Evolutionary conservation across 2,888 invertebrate genomes (phyloP).

Genomic region (Lobophora halterata): DNA sequence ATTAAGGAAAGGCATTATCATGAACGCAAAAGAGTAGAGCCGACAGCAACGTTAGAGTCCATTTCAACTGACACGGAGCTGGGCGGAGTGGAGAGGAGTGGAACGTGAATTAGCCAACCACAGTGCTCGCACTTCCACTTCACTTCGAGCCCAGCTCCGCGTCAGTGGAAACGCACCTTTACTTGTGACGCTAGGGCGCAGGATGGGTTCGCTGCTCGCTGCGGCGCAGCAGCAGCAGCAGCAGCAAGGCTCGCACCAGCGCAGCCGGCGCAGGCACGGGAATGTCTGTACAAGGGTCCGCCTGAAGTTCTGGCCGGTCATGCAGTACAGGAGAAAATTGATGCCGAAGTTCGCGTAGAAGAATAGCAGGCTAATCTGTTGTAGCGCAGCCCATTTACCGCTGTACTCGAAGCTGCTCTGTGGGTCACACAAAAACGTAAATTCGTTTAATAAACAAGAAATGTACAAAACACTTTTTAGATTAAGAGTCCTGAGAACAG

Average conservation of each 20-base stretch:
- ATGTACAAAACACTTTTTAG: too few relatives aligned
- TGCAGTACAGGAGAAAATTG: slow-evolving; percentile 90
- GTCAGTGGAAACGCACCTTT: too few relatives aligned
- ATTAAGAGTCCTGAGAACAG: too few relatives aligned
- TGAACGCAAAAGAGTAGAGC: slow-evolving; percentile 6
- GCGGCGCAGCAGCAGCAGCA: neutral
- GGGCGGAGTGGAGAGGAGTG: too few relatives aligned
- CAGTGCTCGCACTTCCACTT: too few relatives aligned
- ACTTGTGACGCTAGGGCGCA: slow-evolving; percentile 53
- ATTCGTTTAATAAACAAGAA: slow-evolving; percentile 1
- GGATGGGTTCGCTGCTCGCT: too few relatives aligned
- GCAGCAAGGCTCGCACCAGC: too few relatives aligned
- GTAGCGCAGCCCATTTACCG: slow-evolving; percentile 77
- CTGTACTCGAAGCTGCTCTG: slow-evolving; percentile 49
- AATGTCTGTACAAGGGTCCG: slow-evolving; percentile 68
- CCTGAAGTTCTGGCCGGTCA: slow-evolving; percentile 90
- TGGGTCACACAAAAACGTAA: slow-evolving; percentile 8
- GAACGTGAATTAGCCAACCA: too few relatives aligned
- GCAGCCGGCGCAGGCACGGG: slow-evolving; percentile 38
- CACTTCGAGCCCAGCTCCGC: too few relatives aligned
- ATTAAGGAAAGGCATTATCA: too few relatives aligned
- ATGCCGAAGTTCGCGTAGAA: slow-evolving; percentile 92
- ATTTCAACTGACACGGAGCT: too few relatives aligned
- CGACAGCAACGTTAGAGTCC: slow-evolving; percentile 1
- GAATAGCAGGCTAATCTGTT: slow-evolving; percentile 84